Base-by-base conservation (phyloP, 1,140 invertebrate species). In the Musca vetustissima region DNA sequence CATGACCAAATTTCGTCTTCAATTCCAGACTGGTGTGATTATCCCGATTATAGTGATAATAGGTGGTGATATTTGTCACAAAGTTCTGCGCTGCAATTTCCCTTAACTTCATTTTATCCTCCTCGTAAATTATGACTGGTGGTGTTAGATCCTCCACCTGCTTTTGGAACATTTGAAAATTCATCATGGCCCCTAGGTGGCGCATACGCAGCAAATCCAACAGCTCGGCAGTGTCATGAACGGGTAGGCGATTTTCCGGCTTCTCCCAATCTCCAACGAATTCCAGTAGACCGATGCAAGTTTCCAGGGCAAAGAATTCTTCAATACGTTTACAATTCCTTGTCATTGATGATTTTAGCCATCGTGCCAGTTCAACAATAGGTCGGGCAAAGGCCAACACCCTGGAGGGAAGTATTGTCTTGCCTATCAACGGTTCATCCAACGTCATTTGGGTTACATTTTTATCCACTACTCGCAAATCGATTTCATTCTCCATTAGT, bases 261-360 rank as follows among this genome's bases (percentile, higher is more conserved):
- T 76, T 77, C 11, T 77, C 67, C 79, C 79, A 81, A 47, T 81
- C 79, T 52, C 77, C 76, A 22, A 81, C 77, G 24, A 80, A 81
- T 25, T 75, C 79, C 0, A 81, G 70, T 8, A 81, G 81, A 52
- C 80, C 73, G 14, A 73, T 74, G 21, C 80, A 82, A 15, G 74
- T 78, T 50, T 82, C 75, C 0, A 81, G 52, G 19, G 74, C 59
- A 52, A 74, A 77, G 13, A 76, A 21, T 48, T 78, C 77, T 21
- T 77, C 74, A 11, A 74, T 74, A 1, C 76, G 72, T n/a, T 80
- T 77, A 48, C 79, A 81, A 71, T 80, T 77, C 53, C 73, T 73
- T 55, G 72, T 70, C 53, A 81, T 59, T 0, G 79, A 78, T 11
- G 72, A 69, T 4, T 80, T 77, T 25, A 82, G 65, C 80, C 80